Conservation (phyloP, 2,113 vertebrate genomes). For the Urocitellus parryii region DNA sequence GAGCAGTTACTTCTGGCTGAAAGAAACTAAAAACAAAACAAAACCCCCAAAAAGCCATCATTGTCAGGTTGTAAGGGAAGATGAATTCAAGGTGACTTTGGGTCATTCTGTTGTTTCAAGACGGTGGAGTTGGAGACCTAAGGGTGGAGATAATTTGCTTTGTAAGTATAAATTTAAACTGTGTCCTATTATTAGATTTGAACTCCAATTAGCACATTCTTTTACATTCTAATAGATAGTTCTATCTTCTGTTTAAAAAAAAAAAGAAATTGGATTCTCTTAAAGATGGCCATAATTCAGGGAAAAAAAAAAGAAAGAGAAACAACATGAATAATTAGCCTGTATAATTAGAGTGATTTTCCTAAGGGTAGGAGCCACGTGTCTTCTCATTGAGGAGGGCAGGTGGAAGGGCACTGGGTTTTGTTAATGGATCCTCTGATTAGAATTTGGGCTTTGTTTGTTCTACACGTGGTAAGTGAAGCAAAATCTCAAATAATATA, state of each 20-base stretch:
- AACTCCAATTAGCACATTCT: constrained; percentile 63
- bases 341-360: constrained; percentile 43
- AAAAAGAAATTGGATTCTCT: constrained; percentile 50
- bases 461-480: background rate
- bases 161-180: constrained; percentile 58
- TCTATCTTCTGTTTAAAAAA: constrained; percentile 57
- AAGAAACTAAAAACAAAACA: constrained; percentile 76
- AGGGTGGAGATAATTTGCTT: constrained; percentile 38
- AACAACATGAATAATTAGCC: constrained; percentile 40
- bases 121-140: background rate
- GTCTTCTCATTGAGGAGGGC: background rate
- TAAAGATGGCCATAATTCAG: constrained; percentile 62
- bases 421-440: background rate
- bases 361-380: background rate
- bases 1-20: constrained; percentile 83
- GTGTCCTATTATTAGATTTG: constrained; percentile 36
- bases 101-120: constrained; percentile 57
- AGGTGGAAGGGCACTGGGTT: background rate
- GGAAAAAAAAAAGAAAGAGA: background rate
- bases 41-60: constrained; percentile 49
- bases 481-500: background rate
- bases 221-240: constrained; percentile 63
- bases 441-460: background rate
- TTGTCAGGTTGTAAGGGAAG: constrained; percentile 66
- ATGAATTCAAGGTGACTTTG: constrained; percentile 77